Conservation (phyloP, 2,113 vertebrate species). For the Ammodytes marinus region DNA sequence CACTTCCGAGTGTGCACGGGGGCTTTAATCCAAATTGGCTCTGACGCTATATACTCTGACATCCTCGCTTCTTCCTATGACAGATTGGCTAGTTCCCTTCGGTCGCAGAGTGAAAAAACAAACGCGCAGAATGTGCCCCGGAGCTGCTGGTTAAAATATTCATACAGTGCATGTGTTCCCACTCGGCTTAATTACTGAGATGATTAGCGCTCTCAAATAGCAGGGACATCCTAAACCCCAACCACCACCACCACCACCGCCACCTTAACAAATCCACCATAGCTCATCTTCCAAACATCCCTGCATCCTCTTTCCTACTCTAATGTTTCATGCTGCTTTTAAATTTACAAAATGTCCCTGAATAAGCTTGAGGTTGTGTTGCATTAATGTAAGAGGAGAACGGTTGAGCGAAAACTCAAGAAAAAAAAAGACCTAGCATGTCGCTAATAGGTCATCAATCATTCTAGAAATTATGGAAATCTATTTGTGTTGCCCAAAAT, state of each 20-base stretch:
- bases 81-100: conserved; percentile 48
- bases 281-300: conserved; percentile 23
- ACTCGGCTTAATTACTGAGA: conserved; percentile 70
- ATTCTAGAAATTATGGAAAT: conserved; percentile 5
- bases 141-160: conserved; percentile 72
- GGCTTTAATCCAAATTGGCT: conserved; percentile 66
- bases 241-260: conserved; percentile 14
- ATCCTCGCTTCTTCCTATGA: conserved; percentile 29
- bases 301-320: background rate
- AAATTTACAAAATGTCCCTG: background rate
- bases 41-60: conserved; percentile 42
- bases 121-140: conserved; percentile 38
- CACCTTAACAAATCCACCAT: conserved; percentile 23
- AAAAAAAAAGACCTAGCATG: background rate
- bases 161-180: conserved; percentile 60
- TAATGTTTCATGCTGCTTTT: conserved; percentile 13
- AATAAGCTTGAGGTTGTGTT: conserved; percentile 7
- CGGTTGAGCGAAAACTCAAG: conserved; percentile 4
- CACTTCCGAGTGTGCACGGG: conserved; percentile 26
- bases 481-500: background rate
- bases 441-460: conserved; percentile 40
- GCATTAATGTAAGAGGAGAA: conserved; percentile 24
- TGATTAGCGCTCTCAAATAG: conserved; percentile 59
- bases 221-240: conserved; percentile 30
- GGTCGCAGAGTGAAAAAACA: conserved; percentile 27